These are phyloP conservation scores for Apus apus DNA, from an alignment of 2,113 vertebrate genomes.

Conservation along the genomic window DNA sequence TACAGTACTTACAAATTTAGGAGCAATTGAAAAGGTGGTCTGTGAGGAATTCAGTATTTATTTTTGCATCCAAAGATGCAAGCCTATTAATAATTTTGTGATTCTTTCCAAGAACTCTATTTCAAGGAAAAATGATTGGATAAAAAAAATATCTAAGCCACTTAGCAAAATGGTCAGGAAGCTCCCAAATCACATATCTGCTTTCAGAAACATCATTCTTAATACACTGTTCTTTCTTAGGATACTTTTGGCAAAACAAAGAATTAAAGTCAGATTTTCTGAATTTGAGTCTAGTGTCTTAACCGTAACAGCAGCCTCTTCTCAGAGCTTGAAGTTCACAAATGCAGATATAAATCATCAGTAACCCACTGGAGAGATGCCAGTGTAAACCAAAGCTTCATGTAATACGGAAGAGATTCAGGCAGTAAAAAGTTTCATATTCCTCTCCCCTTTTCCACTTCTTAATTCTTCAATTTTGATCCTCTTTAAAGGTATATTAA, in stretches of 20 bases:
- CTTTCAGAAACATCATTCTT: background rate
- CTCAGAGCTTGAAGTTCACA: background rate
- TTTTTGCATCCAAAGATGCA: background rate
- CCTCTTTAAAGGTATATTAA: background rate
- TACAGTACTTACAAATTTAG: background rate
- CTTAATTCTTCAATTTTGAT: background rate
- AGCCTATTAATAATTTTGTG: background rate
- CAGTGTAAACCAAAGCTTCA: background rate
- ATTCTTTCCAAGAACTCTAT: background rate
- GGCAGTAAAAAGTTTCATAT: background rate
- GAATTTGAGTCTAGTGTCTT: background rate
- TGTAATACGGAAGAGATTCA: background rate
- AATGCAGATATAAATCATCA: constrained; percentile 37
- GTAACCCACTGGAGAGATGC: constrained; percentile 1
- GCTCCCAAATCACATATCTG: background rate
- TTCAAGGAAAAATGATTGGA: background rate
- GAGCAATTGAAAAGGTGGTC: background rate
- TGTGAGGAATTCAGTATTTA: background rate
- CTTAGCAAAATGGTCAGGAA: background rate
- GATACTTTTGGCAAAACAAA: background rate
- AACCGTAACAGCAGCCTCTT: background rate
- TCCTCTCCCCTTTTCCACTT: background rate
- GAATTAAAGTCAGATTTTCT: constrained; percentile 1
- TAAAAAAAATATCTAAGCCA: background rate
- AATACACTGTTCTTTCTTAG: background rate